Conservation (phyloP, 2,888 invertebrate genomes). For the Ochropacha duplaris region DNA sequence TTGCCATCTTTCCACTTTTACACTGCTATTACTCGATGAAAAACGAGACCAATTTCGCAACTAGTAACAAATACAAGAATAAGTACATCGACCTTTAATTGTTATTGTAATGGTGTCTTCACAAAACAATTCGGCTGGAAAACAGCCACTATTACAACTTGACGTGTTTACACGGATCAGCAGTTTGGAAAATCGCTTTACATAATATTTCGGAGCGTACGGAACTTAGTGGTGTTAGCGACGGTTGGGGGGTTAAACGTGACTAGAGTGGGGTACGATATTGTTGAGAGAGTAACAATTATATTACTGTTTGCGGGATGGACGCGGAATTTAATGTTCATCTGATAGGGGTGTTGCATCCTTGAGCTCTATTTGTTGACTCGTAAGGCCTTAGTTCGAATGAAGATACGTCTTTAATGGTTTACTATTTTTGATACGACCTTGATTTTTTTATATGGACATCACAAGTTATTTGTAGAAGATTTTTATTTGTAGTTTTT, state of each 20-base stretch:
- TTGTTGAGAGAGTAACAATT: background rate
- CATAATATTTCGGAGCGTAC: background rate
- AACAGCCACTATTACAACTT: slow-evolving; percentile 14
- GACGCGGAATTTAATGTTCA: background rate
- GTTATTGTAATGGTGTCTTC: background rate
- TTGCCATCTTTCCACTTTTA: too few relatives aligned
- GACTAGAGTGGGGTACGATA: background rate
- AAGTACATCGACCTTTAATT: background rate
- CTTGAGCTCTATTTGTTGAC: background rate
- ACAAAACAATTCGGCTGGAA: slow-evolving; percentile 15
- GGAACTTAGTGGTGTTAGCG: background rate
- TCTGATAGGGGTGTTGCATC: background rate
- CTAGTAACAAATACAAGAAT: background rate
- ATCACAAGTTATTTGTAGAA: background rate
- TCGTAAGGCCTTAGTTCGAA: background rate
- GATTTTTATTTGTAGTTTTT: too few relatives aligned
- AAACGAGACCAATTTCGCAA: too few relatives aligned
- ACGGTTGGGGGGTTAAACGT: background rate
- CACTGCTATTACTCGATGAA: too few relatives aligned
- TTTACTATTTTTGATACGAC: background rate
- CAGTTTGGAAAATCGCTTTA: slow-evolving; percentile 23
- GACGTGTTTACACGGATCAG: slow-evolving; percentile 29
- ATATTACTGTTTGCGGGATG: background rate
- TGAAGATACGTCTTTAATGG: background rate
- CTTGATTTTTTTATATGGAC: background rate